These are phyloP conservation scores for Leptinotarsa rubiginosa DNA, from an alignment of 2,888 invertebrate species.

Conservation along the genomic window DNA sequence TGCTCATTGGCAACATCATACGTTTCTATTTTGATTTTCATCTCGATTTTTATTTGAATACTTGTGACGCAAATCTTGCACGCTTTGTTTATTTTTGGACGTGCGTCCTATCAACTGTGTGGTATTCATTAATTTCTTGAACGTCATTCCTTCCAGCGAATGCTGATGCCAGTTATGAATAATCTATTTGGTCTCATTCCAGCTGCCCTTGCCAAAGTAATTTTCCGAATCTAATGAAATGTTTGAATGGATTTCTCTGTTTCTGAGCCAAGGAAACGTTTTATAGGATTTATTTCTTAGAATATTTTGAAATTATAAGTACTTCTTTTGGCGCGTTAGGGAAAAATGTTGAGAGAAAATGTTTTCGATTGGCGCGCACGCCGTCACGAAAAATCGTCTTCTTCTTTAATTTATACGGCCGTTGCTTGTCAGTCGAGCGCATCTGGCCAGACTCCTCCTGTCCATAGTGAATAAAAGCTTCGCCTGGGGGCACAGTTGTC, in stretches of 20 bases:
- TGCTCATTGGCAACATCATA: conserved; percentile 3
- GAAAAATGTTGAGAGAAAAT: no score
- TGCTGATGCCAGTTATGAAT: not conserved
- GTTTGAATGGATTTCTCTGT: not conserved
- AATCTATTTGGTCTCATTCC: not conserved
- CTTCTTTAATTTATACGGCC: no score
- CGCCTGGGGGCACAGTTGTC: no score
- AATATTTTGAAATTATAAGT: not conserved
- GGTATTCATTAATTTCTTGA: not conserved
- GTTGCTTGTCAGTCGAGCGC: no score
- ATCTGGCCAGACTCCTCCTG: no score
- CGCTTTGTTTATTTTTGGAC: conserved; percentile 9
- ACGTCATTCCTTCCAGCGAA: not conserved
- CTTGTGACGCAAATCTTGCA: conserved; percentile 7
- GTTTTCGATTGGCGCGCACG: no score
- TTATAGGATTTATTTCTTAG: not conserved
- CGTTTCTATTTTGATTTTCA: conserved; percentile 7
- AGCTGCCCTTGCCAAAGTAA: not conserved
- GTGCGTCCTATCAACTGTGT: not conserved
- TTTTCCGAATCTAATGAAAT: not conserved
- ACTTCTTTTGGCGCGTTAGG: no score
- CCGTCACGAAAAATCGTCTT: no score
- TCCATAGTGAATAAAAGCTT: no score
- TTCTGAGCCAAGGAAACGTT: not conserved
- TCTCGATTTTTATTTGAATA: conserved; percentile 5